Conservation (phyloP, 2,797 vertebrate species). For the Cuculus canorus region DNA sequence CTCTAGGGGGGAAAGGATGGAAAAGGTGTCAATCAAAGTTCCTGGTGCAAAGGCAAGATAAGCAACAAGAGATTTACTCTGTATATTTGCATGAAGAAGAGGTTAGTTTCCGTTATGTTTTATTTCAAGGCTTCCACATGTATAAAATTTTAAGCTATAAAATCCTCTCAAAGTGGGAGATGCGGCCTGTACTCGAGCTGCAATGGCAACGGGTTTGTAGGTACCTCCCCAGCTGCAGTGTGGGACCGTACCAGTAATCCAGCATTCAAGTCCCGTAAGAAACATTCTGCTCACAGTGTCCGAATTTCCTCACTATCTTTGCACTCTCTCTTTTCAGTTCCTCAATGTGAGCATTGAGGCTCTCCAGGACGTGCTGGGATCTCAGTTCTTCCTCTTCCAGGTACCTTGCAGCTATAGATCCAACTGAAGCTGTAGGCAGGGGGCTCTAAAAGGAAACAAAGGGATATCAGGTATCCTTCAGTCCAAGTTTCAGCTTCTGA, state of each 20-base stretch:
- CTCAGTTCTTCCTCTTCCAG: conserved; percentile 86
- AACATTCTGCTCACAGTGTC: neutral
- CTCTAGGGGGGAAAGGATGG: neutral
- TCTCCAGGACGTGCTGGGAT: conserved; percentile 83
- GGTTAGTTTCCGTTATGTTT: neutral
- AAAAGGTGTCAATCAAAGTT: neutral
- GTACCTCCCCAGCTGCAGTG: neutral
- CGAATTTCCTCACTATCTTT: conserved; percentile 83
- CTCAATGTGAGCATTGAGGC: conserved; percentile 87
- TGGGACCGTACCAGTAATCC: neutral
- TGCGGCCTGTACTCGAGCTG: neutral
- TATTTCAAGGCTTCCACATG: conserved; percentile 36
- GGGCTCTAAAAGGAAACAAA: conserved; percentile 67
- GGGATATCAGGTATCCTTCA: neutral
- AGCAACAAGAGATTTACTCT: neutral
- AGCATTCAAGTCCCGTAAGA: neutral
- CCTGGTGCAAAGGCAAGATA: neutral
- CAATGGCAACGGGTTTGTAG: neutral
- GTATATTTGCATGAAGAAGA: neutral
- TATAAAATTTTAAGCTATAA: conserved; percentile 63
- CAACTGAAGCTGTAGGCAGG: conserved; percentile 75
- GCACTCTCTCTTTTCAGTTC: conserved; percentile 84
- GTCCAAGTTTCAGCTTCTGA: neutral
- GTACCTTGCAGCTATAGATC: conserved; percentile 81
- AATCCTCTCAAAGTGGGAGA: neutral